Percentiles rank a stretch among this genome's conserved stretches.
Conservation (phyloP, 2,888 invertebrate species). For the Nephrotoma flavescens region DNA sequence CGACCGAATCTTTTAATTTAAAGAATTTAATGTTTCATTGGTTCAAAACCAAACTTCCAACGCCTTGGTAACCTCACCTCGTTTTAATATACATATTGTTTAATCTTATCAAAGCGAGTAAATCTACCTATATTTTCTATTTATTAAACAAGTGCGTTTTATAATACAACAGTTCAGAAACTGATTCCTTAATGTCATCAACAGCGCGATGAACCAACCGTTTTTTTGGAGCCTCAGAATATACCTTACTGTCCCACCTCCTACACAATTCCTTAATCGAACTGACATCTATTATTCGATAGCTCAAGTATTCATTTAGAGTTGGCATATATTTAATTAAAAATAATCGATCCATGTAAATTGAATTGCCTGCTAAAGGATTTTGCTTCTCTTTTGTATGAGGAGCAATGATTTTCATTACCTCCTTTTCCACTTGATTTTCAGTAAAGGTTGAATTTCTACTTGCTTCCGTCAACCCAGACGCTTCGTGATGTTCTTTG, state of each 20-base stretch:
- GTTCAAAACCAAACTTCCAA: no score
- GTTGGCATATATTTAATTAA: constrained; percentile 68
- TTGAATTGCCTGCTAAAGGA: constrained; percentile 75
- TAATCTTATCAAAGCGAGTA: no score
- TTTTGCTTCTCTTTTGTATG: constrained; percentile 39
- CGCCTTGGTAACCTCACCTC: no score
- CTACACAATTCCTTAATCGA: constrained; percentile 71
- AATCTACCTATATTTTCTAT: no score
- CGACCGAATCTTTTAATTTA: no score
- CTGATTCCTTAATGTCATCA: constrained; percentile 77
- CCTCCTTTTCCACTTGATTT: constrained; percentile 48
- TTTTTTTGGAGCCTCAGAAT: constrained; percentile 44
- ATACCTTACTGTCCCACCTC: constrained; percentile 58
- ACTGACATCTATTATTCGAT: constrained; percentile 86
- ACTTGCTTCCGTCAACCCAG: constrained; percentile 64
- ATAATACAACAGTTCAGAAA: constrained; percentile 71
- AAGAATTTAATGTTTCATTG: no score
- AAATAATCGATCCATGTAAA: constrained; percentile 77
- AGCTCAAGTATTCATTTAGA: constrained; percentile 67
- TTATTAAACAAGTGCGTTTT: constrained; percentile 25
- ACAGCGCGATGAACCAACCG: constrained; percentile 52
- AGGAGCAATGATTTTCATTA: constrained; percentile 53
- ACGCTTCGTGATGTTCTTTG: constrained; percentile 59
- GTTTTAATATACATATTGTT: no score
- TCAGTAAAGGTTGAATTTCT: constrained; percentile 49